Evolutionary conservation across 2,888 invertebrate species (phyloP).

Genomic region (Pristionchus mayeri): DNA sequence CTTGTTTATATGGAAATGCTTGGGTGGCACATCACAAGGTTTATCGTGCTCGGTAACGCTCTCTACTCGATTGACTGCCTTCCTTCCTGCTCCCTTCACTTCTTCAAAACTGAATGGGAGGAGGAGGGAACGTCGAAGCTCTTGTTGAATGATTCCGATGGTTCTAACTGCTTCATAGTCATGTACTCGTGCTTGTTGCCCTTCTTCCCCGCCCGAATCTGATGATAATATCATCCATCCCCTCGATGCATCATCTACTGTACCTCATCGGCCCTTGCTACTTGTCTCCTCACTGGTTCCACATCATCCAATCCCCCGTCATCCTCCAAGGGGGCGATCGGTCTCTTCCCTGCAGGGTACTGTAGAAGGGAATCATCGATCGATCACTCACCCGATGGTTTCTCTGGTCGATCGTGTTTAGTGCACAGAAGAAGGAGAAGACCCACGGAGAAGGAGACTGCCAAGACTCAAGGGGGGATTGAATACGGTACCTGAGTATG

Average conservation of each 20-base stretch:
- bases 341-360: background rate
- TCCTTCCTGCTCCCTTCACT: background rate
- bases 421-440: background rate
- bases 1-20: no score
- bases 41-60: slow-evolving; percentile 28
- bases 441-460: background rate
- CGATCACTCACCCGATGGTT: background rate
- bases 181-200: slow-evolving; percentile 16
- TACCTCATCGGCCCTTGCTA: background rate
- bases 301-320: slow-evolving; percentile 25
- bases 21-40: slow-evolving; percentile 3
- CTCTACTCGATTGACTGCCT: background rate
- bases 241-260: background rate
- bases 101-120: background rate
- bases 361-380: background rate
- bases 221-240: no score
- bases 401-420: background rate
- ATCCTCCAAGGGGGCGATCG: background rate
- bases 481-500: slow-evolving; percentile 14
- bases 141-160: slow-evolving; percentile 11
- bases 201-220: slow-evolving; percentile 17
- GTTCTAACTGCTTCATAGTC: slow-evolving; percentile 20
- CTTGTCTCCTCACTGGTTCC: slow-evolving; percentile 29
- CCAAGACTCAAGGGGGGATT: background rate
- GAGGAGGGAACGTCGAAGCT: background rate